Evolutionary conservation across 2,888 invertebrate species (phyloP), one percentile per base, ranked within the genome.

Genomic region (Iphiclides podalirius): DNA sequence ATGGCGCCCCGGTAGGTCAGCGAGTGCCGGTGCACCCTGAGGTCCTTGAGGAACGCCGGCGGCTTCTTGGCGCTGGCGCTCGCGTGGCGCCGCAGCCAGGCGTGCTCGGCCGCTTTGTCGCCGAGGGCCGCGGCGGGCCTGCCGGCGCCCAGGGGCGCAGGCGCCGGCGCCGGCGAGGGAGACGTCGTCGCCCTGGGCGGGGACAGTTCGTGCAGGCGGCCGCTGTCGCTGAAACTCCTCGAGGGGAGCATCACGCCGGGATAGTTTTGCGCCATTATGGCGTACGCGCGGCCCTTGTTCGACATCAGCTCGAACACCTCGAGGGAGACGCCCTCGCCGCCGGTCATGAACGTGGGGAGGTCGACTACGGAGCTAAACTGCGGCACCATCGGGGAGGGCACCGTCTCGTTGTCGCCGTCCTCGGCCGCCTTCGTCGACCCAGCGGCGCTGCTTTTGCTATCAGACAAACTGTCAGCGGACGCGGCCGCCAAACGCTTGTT

Each of bases 1-100:
- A 96, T 95, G 0, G 96, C 96, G 14, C 95, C 95, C 54, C 96
- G 90, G 67, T 96, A 95, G 1, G 95, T 95, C 45, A 96, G 85
- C 36, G 95, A 95, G 66, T 94, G 92, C 45, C 95, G 84, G 65
- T 95, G 95, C 55, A 95, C 89, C 49, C 94, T 79, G 56, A 95
- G 74, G 70, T 95, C 94, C 67, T 93, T 93, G 44, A 95, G 84
- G 75, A 93, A 94, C 0, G 94, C 93, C 1, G 93, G 91, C 0
- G 92, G 92, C 48, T 88, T 79, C 74, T 88, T 78, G 52, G 90
- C 75, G 34, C 63, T 79, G 61, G 53, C 89, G 17, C 67, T 55
- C 1, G 84, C 87, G 45, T 90, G 89, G 11, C 90, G 85, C 57
- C 87, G 89, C 54, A 92, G 59, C 92, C 92, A 92, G 66, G 90